Base-by-base conservation (phyloP, 2,888 invertebrate genomes). In the Dasysyrphus tricinctus region DNA sequence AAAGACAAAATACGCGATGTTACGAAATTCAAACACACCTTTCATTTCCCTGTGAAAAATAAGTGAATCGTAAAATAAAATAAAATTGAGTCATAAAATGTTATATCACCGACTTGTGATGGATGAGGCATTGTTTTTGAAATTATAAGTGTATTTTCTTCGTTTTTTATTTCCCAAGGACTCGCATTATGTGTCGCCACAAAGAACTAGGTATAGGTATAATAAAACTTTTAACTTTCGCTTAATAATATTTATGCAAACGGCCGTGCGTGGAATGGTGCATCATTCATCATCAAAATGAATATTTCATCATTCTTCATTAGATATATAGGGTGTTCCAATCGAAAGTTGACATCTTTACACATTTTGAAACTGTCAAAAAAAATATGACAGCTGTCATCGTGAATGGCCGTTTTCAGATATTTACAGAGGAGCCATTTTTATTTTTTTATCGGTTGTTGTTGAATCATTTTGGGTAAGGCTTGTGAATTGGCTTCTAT, bases 51-150 rank as follows among this genome's bases (percentile, higher is more conserved):
- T 51, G 65, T 49, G 37, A 24, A 2, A n/a, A 61, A 42, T 24
- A 8, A 5, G 3, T 19, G 9, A 34, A 29, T 61, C 78, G n/a
- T n/a, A n/a, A n/a, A n/a, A n/a, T n/a, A n/a, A n/a, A n/a, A n/a
- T n/a, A n/a, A n/a, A 74, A 78, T 82, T 82, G 74, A 78, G 61
- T 73, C 76, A 80, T 76, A 84, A 84, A 61, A 75, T 56, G 37
- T 84, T 84, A 78, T 57, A 76, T 79, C 69, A 79, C 56, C 32
- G 32, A n/a, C 61, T 49, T 37, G 14, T 29, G 39, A 51, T 19
- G 24, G 8, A 51, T 67, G 54, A 4, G 44, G 32, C 37, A 75
- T 83, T 79, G 80, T 75, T 76, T 76, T 76, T 61, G 39, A 76
- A 76, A 24, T 24, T 24, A 80, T 44, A 32, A 56, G 16, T 42